Evolutionary conservation across 1,140 invertebrate species (phyloP), one percentile per base, ranked within the genome.

Genomic region (Trichomalopsis sarcophagae): DNA sequence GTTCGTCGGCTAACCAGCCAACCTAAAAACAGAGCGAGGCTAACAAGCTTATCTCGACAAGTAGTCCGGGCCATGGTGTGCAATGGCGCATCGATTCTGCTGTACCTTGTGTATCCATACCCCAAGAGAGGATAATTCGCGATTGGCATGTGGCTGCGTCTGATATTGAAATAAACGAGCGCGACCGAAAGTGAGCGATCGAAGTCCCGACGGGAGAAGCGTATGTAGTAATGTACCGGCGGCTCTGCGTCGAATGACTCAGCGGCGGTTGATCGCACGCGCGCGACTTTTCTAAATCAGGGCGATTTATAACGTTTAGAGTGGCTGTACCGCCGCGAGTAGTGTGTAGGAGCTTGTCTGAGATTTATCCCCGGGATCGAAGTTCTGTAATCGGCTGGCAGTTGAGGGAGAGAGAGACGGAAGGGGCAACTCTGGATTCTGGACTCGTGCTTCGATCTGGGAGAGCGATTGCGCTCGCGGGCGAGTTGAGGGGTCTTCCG

Each of bases 111-210:
- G 4, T 71, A 33, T 71, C 3, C 2, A 27, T 71, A 71, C 27
- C 62, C 62, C 14, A 21, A 21, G 62, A n/a, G 62, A 66, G 23
- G 27, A 33, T 71, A 71, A 30, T 71, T 71, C 23, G 27, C 13
- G 68, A 71, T 71, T 17, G 68, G 68, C 23, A 27, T 17, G 27
- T 1, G 21, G 74, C 74, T 40, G 47, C 75, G 44, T 55, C 62
- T 73, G 68, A 82, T 73, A 82, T 73, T 82, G 81, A 75, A 74
- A 82, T 47, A 82, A 73, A 73, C 68, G 33, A 82, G 81, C 44
- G 27, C 62, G 55, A 27, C 30, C 30, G 62, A 40, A 33, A 33
- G 30, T 76, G n/a, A 40, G 36, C 78, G 44, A 77, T 50, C 75
- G 44, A 9, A 36, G 73, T 44, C 27, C 33, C 33, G 23, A 13